Evolutionary conservation across 2,888 invertebrate genomes (phyloP).

Genomic region (Meiosimyza decipiens): DNA sequence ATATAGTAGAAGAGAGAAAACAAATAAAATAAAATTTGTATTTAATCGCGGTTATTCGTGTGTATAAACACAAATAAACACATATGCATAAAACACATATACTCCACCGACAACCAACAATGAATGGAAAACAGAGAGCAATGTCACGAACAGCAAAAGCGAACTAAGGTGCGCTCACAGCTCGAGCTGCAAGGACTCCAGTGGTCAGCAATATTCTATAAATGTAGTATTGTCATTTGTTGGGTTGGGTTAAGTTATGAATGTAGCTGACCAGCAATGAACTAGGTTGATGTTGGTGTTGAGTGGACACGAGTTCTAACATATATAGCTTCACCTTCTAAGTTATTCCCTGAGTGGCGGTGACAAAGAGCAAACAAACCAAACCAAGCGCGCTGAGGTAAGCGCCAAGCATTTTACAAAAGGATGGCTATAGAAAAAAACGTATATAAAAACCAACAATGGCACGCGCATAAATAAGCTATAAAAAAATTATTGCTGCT

Average conservation of each 20-base stretch:
- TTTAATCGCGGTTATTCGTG: too few species aligned
- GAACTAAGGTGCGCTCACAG: not conserved
- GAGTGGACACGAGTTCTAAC: too few species aligned
- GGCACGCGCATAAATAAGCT: slow-evolving; percentile 33
- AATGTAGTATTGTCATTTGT: not conserved
- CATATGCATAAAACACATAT: not conserved
- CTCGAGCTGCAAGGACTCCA: not conserved
- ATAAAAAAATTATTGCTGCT: slow-evolving; percentile 30
- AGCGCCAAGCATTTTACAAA: not conserved
- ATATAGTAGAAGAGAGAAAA: too few species aligned
- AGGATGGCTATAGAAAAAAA: not conserved
- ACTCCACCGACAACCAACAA: not conserved
- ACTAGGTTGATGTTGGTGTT: too few species aligned
- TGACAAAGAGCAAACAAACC: too few species aligned
- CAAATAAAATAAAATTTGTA: too few species aligned
- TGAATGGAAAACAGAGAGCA: slow-evolving; percentile 1
- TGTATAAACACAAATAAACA: too few species aligned
- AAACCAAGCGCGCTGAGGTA: too few species aligned
- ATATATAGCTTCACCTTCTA: too few species aligned
- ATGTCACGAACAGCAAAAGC: slow-evolving; percentile 15
- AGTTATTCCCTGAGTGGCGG: too few species aligned
- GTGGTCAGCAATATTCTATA: not conserved
- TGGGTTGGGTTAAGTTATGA: not conserved
- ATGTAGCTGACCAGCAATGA: too few species aligned
- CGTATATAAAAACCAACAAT: not conserved